Conservation (phyloP, 2,888 invertebrate species). For the Timandra comae region DNA sequence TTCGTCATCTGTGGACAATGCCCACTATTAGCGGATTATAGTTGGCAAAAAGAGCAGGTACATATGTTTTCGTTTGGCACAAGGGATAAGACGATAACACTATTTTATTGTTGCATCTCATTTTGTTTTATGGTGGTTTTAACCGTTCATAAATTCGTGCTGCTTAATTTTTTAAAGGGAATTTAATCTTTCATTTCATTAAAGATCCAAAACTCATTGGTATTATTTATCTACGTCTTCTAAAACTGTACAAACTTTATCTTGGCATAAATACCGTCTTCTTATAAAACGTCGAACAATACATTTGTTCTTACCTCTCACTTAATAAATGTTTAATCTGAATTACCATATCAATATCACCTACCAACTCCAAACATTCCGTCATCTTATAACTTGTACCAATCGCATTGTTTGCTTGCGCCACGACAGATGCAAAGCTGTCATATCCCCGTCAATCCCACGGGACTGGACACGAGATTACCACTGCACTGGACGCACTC, state of each 20-base stretch:
- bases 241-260: no score
- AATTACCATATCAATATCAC: no score
- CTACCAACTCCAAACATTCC: no score
- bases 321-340: no score
- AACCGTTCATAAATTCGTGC: neutral
- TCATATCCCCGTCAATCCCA: constrained; percentile 37
- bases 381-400: constrained; percentile 24
- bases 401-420: constrained; percentile 40
- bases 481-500: constrained; percentile 29
- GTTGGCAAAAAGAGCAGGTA: constrained; percentile 72
- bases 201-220: no score
- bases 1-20: constrained; percentile 68
- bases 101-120: neutral
- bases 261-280: no score
- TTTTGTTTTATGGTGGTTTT: neutral
- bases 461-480: constrained; percentile 42
- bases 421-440: constrained; percentile 58
- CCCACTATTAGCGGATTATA: constrained; percentile 73
- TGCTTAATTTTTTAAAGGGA: neutral
- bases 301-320: no score
- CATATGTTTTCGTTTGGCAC: constrained; percentile 26
- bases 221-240: no score
- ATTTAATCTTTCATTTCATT: neutral
- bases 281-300: no score
- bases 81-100: constrained; percentile 21